phyloP scores from a whole-genome alignment of 2,888 invertebrate species.

The Drosophila rellima region DNA sequence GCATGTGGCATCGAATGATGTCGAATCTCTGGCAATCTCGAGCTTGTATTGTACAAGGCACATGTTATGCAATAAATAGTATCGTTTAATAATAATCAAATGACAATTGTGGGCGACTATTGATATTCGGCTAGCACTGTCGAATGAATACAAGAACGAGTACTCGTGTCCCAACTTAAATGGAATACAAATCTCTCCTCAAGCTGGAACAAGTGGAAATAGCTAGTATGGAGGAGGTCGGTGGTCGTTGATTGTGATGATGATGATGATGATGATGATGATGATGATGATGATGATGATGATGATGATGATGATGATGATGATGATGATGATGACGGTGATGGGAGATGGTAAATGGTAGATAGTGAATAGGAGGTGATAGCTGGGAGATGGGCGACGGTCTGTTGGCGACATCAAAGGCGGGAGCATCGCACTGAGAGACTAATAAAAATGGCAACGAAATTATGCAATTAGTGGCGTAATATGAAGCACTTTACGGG shows the following conservation, averaged over 20 bases:
- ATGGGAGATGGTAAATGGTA: slow-evolving; percentile 2
- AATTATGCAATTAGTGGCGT: slow-evolving; percentile 80
- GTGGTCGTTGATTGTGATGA: slow-evolving; percentile 31
- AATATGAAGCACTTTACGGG: slow-evolving; percentile 80
- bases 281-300: slow-evolving; percentile 24
- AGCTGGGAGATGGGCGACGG: slow-evolving; percentile 13
- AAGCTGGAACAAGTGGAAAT: not conserved
- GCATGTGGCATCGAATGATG: not conserved
- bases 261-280: slow-evolving; percentile 19
- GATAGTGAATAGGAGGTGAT: slow-evolving; percentile 1
- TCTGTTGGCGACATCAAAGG: slow-evolving; percentile 69
- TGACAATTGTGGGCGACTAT: slow-evolving; percentile 65
- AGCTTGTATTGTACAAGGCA: slow-evolving; percentile 29
- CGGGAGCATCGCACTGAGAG: slow-evolving; percentile 53
- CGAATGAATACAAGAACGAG: slow-evolving; percentile 8
- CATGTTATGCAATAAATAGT: slow-evolving; percentile 80
- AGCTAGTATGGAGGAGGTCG: slow-evolving; percentile 16
- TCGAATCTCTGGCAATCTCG: slow-evolving; percentile 44
- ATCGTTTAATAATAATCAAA: slow-evolving; percentile 82
- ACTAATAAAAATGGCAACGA: slow-evolving; percentile 78
- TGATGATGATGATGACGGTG: slow-evolving; percentile 7
- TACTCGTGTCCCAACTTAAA: slow-evolving; percentile 44
- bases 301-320: slow-evolving; percentile 18
- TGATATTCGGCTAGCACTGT: slow-evolving; percentile 20
- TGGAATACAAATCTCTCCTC: slow-evolving; percentile 37